Percentiles rank a stretch among this genome's conserved stretches.
Evolutionary conservation across 2,888 invertebrate genomes (phyloP).

Genomic region (Lutraria lutraria): DNA sequence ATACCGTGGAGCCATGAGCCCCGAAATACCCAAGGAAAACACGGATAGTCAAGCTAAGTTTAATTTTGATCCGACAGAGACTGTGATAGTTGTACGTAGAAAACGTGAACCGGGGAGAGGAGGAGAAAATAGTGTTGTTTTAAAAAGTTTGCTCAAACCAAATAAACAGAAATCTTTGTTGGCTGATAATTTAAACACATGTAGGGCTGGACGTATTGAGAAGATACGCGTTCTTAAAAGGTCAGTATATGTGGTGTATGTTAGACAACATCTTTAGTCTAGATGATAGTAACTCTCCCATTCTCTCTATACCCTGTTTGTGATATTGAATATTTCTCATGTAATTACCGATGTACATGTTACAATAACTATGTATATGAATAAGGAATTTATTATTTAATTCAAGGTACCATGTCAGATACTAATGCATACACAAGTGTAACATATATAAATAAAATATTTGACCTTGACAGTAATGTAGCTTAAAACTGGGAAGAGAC

Average conservation of each 20-base stretch:
- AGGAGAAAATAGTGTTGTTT: conserved; percentile 64
- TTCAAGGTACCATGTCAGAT: neutral
- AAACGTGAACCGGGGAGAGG: conserved; percentile 54
- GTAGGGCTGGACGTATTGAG: conserved; percentile 71
- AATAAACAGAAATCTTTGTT: conserved; percentile 44
- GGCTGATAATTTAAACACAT: conserved; percentile 21
- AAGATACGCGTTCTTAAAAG: conserved; percentile 75
- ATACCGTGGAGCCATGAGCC: conserved; percentile 57
- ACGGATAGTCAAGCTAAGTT: conserved; percentile 56
- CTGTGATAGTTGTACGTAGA: conserved; percentile 67
- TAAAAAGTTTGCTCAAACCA: conserved; percentile 71
- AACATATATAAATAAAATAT: neutral
- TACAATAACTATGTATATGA: neutral
- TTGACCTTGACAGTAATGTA: conserved; percentile 20
- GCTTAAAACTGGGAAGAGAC: conserved; percentile 19
- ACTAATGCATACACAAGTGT: neutral
- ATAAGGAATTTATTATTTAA: neutral
- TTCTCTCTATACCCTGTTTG: neutral
- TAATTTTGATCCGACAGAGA: conserved; percentile 66
- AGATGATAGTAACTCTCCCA: neutral
- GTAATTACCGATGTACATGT: neutral
- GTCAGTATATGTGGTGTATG: conserved; percentile 45
- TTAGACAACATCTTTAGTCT: neutral
- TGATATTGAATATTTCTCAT: neutral
- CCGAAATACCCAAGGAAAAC: conserved; percentile 61